phyloP scores from a whole-genome alignment of 53 echinoderm and acorn worm genomes.

The Arbacia lixula region DNA sequence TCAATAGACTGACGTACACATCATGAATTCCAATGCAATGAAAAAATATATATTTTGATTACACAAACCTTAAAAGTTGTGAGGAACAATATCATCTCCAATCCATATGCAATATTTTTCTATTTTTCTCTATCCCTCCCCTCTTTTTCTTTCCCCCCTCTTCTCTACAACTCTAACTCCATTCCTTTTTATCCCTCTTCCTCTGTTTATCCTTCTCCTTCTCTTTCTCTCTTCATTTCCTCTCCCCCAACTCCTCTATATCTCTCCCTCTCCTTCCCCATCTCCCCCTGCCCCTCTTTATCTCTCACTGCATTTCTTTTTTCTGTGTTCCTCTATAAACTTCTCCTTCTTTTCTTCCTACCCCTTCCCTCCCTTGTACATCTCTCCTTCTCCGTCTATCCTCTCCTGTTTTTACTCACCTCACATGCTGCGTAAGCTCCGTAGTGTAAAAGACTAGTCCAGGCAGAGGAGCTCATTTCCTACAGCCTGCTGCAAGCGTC shows the following conservation, averaged over 20 bases:
- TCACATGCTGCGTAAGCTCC: too few relatives aligned
- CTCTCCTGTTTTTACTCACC: background rate
- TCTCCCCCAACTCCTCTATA: background rate
- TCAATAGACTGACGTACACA: too few relatives aligned
- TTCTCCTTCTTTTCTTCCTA: background rate
- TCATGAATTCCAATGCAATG: too few relatives aligned
- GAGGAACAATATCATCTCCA: too few relatives aligned
- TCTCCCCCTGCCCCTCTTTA: background rate
- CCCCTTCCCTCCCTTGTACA: background rate
- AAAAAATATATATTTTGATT: too few relatives aligned
- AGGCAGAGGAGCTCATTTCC: too few relatives aligned
- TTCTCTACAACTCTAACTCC: background rate
- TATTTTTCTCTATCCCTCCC: background rate
- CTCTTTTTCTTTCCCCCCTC: too few relatives aligned
- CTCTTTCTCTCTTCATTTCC: background rate
- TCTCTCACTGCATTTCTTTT: too few relatives aligned
- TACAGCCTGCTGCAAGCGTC: too few relatives aligned
- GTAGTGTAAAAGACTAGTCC: too few relatives aligned
- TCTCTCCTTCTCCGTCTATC: background rate
- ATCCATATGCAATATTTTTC: too few relatives aligned
- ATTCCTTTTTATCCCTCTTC: background rate
- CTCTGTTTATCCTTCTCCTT: background rate
- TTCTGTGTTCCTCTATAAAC: background rate
- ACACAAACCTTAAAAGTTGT: too few relatives aligned
- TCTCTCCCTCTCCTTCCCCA: background rate